Conservation (phyloP, 2,113 vertebrate genomes). For the Hemicordylus capensis region DNA sequence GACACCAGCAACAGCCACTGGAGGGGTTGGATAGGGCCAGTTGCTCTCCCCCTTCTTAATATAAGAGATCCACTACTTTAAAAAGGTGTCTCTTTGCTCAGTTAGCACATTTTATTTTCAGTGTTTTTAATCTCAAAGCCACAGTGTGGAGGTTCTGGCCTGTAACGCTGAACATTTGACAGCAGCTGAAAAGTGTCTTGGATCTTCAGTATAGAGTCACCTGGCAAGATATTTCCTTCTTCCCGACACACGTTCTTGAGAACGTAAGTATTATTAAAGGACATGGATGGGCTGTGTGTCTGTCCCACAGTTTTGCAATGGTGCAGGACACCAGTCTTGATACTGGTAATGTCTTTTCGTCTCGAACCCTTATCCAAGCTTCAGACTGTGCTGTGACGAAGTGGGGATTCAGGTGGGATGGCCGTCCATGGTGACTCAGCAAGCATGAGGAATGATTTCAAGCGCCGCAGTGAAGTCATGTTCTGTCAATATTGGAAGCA, state of each 20-base stretch:
- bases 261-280: background rate
- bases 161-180: background rate
- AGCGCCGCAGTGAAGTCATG: slow-evolving; percentile 12
- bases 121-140: background rate
- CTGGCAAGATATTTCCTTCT: background rate
- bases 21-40: too few species aligned
- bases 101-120: too few species aligned
- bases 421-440: slow-evolving; percentile 6
- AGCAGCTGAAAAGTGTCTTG: background rate
- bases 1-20: too few species aligned
- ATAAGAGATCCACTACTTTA: too few species aligned
- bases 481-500: slow-evolving; percentile 25
- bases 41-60: too few species aligned
- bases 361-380: background rate
- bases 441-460: background rate
- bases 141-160: background rate
- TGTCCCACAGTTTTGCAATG: background rate
- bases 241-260: background rate
- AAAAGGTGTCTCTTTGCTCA: too few species aligned
- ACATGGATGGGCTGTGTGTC: background rate
- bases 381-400: background rate
- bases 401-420: background rate
- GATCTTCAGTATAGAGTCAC: background rate
- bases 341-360: background rate
- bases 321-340: too few species aligned